Conservation (phyloP, 2,888 invertebrate species). For the Microplitis deprimator region DNA sequence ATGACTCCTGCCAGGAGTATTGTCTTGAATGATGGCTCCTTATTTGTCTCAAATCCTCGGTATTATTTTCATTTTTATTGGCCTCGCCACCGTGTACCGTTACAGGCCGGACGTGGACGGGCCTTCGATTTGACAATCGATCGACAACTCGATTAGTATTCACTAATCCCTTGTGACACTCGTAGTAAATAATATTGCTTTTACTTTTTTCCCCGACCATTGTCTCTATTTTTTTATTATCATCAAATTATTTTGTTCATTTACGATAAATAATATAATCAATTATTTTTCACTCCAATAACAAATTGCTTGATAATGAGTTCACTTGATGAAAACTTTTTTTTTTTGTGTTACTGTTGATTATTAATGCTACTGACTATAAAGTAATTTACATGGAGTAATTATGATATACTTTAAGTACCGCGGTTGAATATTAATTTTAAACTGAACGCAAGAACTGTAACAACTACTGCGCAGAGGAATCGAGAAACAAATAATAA, state of each 20-base stretch:
- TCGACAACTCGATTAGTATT: constrained; percentile 10
- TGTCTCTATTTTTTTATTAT: not conserved
- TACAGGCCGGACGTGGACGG: constrained; percentile 30
- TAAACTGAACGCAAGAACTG: constrained; percentile 32
- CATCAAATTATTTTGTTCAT: not conserved
- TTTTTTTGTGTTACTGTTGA: not conserved
- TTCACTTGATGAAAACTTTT: not conserved
- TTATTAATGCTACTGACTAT: not conserved
- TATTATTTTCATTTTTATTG: constrained; percentile 10
- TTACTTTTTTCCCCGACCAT: constrained; percentile 26
- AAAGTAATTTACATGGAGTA: constrained; percentile 14
- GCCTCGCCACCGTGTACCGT: constrained; percentile 40
- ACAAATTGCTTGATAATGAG: constrained; percentile 11
- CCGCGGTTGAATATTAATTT: constrained; percentile 31
- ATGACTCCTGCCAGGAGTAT: constrained; percentile 48
- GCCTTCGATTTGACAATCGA: constrained; percentile 21
- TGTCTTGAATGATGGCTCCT: constrained; percentile 43
- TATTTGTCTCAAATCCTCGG: constrained; percentile 14
- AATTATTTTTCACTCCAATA: not conserved
- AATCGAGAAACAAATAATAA: not conserved
- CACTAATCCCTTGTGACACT: not conserved
- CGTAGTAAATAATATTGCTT: constrained; percentile 14
- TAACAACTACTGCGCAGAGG: constrained; percentile 5
- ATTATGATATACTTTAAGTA: not conserved
- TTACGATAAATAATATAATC: not conserved